Conservation (phyloP, 2,113 vertebrate genomes). For the Pterocles orientalis region DNA sequence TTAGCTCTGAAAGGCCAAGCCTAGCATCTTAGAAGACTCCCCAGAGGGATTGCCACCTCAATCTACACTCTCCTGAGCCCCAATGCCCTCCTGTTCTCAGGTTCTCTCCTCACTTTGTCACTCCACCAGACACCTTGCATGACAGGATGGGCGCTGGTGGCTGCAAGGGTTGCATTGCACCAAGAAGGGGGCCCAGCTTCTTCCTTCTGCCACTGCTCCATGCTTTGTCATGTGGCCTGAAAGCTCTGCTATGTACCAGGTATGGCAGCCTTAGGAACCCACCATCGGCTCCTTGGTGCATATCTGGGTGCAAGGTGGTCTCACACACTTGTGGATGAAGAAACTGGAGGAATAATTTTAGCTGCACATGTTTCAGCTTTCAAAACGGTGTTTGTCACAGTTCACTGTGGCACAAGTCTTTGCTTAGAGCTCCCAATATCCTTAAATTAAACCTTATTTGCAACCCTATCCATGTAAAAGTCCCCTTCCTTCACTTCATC, state of each 20-base stretch:
- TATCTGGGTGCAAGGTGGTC: accelerated
- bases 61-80: not conserved
- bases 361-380: not conserved
- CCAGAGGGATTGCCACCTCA: not conserved
- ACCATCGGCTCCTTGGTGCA: accelerated
- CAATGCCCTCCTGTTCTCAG: accelerated
- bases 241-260: not conserved
- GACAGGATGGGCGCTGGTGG: not conserved
- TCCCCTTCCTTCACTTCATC: not conserved
- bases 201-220: not conserved
- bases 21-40: not conserved
- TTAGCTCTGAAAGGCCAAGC: not conserved
- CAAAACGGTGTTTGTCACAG: not conserved
- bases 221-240: not conserved
- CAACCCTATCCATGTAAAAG: not conserved
- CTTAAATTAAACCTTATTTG: not conserved
- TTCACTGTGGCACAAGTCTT: not conserved
- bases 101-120: not conserved
- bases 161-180: not conserved
- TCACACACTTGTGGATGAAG: not conserved
- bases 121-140: not conserved
- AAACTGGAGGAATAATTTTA: not conserved
- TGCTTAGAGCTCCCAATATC: not conserved
- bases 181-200: not conserved
- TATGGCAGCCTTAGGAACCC: not conserved